phyloP scores from a whole-genome alignment of 2,888 invertebrate genomes.

The Lysandra bellargus region DNA sequence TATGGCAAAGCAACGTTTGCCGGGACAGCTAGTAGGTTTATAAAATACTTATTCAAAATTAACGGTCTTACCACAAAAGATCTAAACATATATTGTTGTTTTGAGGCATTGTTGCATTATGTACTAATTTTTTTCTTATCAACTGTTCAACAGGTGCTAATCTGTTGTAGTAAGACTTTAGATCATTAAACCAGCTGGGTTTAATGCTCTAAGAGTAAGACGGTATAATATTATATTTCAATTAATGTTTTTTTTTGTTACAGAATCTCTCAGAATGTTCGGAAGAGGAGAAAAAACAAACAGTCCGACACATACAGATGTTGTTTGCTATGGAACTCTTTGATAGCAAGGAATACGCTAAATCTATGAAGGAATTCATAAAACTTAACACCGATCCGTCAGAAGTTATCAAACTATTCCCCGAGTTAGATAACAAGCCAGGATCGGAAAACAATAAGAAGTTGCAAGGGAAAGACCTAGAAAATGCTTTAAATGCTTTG shows the following conservation, averaged over 20 bases:
- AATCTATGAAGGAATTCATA: constrained; percentile 95
- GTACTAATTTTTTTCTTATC: no score
- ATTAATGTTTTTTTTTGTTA: constrained; percentile 20
- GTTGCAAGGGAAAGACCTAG: constrained; percentile 90
- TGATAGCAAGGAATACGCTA: constrained; percentile 91
- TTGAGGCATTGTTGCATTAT: no score
- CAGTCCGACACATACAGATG: constrained; percentile 93
- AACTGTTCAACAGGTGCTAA: no score
- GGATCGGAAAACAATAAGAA: constrained; percentile 61
- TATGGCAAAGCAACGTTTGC: no score
- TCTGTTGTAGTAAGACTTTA: no score
- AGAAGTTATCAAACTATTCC: constrained; percentile 96
- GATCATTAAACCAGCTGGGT: no score
- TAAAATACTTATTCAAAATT: neutral
- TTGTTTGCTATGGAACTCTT: constrained; percentile 95
- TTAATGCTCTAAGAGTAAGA: no score
- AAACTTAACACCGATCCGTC: constrained; percentile 95
- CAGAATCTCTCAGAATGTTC: constrained; percentile 92
- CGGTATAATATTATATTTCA: neutral
- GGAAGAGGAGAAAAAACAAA: constrained; percentile 88
- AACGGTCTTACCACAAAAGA: neutral
- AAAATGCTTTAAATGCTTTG: constrained; percentile 92
- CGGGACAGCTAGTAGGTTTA: no score
- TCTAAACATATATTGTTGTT: no score
- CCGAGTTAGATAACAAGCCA: constrained; percentile 86